phyloP scores from a whole-genome alignment of 2,113 vertebrate genomes.

The Cairina moschata region DNA sequence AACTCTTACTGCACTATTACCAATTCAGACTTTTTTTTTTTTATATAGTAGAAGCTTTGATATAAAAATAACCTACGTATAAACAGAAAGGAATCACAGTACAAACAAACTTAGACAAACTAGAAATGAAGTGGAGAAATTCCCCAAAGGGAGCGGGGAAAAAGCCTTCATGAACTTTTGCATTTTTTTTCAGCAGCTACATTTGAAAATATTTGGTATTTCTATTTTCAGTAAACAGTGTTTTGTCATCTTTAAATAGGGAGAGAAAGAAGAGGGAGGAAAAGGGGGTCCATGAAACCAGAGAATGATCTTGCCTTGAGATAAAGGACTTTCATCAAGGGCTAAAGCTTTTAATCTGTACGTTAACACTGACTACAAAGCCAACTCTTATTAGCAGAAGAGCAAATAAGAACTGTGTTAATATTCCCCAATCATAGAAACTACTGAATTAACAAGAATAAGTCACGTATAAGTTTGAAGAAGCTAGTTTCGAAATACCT shows the following conservation, averaged over 20 bases:
- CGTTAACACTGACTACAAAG: constrained; percentile 81
- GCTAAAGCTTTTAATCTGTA: constrained; percentile 81
- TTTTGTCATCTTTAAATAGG: constrained; percentile 74
- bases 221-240: constrained; percentile 76
- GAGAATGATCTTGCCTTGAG: constrained; percentile 80
- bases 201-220: constrained; percentile 79
- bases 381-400: constrained; percentile 79
- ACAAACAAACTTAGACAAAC: constrained; percentile 56
- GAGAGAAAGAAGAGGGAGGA: constrained; percentile 62
- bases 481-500: constrained; percentile 86
- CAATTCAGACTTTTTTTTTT: constrained; percentile 23
- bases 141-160: constrained; percentile 58
- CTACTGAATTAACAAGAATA: constrained; percentile 80
- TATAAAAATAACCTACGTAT: constrained; percentile 63
- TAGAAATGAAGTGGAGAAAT: constrained; percentile 55
- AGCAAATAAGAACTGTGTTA: constrained; percentile 83
- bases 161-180: constrained; percentile 70
- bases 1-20: constrained; percentile 40
- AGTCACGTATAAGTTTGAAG: constrained; percentile 83
- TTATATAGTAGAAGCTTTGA: constrained; percentile 31
- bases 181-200: constrained; percentile 71
- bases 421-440: constrained; percentile 81
- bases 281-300: constrained; percentile 74
- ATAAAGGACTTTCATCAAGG: constrained; percentile 77
- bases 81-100: constrained; percentile 67